phyloP scores from a whole-genome alignment of 2,113 vertebrate species.

The Erythrolamprus reginae region DNA sequence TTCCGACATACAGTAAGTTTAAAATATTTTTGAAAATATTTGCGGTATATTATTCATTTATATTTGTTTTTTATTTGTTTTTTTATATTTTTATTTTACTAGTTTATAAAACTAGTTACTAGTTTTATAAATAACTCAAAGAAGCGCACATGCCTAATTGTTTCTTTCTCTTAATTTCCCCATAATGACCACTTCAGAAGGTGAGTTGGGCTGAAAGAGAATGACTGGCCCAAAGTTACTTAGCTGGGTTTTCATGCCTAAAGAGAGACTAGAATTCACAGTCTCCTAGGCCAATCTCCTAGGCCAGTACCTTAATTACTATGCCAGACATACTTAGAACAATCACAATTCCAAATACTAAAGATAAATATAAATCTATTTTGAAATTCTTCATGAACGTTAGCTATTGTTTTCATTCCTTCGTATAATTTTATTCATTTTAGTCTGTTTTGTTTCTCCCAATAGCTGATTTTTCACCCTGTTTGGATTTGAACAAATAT shows the following conservation, averaged over 20 bases:
- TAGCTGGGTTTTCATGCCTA: not conserved
- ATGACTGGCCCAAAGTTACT: not conserved
- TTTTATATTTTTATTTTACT: not conserved
- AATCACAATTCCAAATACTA: not conserved
- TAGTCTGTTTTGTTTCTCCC: not conserved
- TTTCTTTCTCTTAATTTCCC: not conserved
- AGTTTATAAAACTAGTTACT: no score
- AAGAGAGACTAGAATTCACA: not conserved
- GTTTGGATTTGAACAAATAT: not conserved
- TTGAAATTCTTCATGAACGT: not conserved
- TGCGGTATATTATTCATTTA: not conserved
- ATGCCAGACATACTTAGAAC: not conserved
- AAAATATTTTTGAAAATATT: not conserved
- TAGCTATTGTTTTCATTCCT: not conserved
- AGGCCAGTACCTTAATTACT: no score
- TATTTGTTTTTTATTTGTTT: not conserved
- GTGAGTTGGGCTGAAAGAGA: not conserved
- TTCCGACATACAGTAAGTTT: not conserved
- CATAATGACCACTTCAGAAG: not conserved
- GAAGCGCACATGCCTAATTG: not conserved
- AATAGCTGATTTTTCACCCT: not conserved
- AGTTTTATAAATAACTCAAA: not conserved
- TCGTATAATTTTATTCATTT: not conserved
- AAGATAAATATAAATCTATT: not conserved
- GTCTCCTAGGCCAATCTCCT: no score